Percentiles rank a stretch among this genome's conserved stretches.
Evolutionary conservation across 1,140 invertebrate species (phyloP).

Genomic region (Saxidomus purpurata): DNA sequence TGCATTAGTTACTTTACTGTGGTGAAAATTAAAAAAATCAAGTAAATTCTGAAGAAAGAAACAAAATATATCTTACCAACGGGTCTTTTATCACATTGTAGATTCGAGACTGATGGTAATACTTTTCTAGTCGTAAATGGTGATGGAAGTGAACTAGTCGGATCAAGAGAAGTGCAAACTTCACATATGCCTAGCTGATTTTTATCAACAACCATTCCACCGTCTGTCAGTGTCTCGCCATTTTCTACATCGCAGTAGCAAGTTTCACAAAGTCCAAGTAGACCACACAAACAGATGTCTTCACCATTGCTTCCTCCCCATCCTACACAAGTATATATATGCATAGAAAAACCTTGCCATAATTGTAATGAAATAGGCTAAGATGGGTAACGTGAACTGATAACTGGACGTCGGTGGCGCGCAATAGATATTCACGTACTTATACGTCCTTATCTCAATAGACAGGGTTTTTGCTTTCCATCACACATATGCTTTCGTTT

Average conservation of each 20-base stretch:
- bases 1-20: too few relatives aligned
- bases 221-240: conserved; percentile 58
- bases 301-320: conserved; percentile 74
- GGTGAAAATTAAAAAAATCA: too few relatives aligned
- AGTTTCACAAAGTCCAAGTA: conserved; percentile 67
- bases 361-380: too few relatives aligned
- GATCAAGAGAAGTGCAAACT: conserved; percentile 70
- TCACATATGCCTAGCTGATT: conserved; percentile 73
- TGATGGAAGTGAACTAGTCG: conserved; percentile 1
- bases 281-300: conserved; percentile 76
- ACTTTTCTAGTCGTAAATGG: not conserved
- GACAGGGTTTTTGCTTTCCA: too few relatives aligned
- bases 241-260: conserved; percentile 76
- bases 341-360: too few relatives aligned
- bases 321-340: too few relatives aligned
- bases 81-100: conserved; percentile 54
- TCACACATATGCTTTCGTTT: too few relatives aligned
- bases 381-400: too few relatives aligned
- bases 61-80: conserved; percentile 36
- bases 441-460: too few relatives aligned
- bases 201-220: conserved; percentile 67
- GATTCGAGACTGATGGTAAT: conserved; percentile 52
- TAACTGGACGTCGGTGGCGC: too few relatives aligned
- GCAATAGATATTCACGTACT: too few relatives aligned
- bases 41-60: too few relatives aligned